Evolutionary conservation across 2,888 invertebrate genomes (phyloP).

Genomic region (Tetragonula carbonaria): DNA sequence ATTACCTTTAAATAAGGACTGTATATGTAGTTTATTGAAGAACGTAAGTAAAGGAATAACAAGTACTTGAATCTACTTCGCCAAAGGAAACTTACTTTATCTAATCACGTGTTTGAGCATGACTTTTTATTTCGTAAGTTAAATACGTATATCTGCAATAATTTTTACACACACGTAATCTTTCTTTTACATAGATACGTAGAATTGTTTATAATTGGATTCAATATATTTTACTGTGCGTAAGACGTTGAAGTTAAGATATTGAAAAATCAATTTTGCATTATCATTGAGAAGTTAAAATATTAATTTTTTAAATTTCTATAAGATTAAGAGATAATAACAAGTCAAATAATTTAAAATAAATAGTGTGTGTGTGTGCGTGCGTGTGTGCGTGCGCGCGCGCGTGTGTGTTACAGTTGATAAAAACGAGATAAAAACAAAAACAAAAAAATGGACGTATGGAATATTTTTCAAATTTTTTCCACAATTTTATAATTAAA

Average conservation of each 20-base stretch:
- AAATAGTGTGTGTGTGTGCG: neutral
- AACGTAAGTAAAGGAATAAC: neutral
- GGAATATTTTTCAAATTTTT: neutral
- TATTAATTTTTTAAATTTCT: neutral
- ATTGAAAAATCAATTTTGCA: neutral
- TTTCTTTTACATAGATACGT: neutral
- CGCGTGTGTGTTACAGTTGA: neutral
- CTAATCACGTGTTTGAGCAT: slow-evolving; percentile 33
- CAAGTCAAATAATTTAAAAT: neutral
- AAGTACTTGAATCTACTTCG: neutral
- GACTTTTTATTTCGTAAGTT: slow-evolving; percentile 29
- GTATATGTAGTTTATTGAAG: neutral
- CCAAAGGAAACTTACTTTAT: slow-evolving; percentile 31
- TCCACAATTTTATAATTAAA: neutral
- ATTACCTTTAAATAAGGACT: neutral
- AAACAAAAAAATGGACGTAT: neutral
- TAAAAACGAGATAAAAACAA: neutral
- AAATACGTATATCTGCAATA: neutral
- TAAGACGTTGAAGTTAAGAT: neutral
- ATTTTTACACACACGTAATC: neutral
- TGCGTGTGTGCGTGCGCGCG: no score
- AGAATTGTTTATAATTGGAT: neutral
- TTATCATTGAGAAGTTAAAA: neutral
- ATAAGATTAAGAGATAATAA: neutral
- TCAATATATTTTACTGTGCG: neutral